These are phyloP conservation scores for Microhierax caerulescens DNA, from an alignment of 2,797 vertebrate genomes.

Conservation along the genomic window DNA sequence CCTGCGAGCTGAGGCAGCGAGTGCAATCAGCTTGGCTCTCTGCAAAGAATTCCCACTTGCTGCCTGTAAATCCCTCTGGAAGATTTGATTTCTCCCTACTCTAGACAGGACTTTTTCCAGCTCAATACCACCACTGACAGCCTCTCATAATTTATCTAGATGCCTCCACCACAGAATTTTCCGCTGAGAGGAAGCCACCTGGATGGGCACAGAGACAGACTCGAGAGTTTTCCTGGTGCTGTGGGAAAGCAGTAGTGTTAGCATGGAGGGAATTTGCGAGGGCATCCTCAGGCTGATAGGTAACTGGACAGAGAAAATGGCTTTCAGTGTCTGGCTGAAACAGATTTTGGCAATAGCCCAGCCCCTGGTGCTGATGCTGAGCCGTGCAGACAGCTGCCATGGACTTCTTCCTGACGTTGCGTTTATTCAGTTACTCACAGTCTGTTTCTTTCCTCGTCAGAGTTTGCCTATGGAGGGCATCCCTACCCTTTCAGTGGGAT, in stretches of 20 bases:
- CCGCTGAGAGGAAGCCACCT: not conserved
- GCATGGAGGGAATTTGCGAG: not conserved
- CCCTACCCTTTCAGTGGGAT: conserved; percentile 93
- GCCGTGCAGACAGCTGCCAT: not conserved
- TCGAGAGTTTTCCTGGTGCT: accelerated
- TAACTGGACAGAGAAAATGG: not conserved
- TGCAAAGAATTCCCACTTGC: not conserved
- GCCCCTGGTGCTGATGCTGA: conserved; percentile 7
- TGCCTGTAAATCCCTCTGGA: not conserved
- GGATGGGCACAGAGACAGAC: not conserved
- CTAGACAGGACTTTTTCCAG: not conserved
- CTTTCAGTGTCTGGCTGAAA: not conserved
- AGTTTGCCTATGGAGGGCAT: conserved; percentile 93
- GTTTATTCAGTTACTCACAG: conserved; percentile 15
- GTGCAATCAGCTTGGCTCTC: not conserved
- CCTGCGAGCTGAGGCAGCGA: not conserved
- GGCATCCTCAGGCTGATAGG: not conserved
- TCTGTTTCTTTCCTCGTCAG: conserved; percentile 74
- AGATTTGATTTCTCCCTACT: not conserved
- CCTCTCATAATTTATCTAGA: not conserved
- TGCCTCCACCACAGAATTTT: not conserved
- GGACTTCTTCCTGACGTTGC: not conserved
- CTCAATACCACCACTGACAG: not conserved
- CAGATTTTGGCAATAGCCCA: not conserved
- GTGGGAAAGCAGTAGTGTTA: not conserved